Base-by-base conservation (phyloP, 2,888 invertebrate genomes). In the Drosophila sordidapex region DNA sequence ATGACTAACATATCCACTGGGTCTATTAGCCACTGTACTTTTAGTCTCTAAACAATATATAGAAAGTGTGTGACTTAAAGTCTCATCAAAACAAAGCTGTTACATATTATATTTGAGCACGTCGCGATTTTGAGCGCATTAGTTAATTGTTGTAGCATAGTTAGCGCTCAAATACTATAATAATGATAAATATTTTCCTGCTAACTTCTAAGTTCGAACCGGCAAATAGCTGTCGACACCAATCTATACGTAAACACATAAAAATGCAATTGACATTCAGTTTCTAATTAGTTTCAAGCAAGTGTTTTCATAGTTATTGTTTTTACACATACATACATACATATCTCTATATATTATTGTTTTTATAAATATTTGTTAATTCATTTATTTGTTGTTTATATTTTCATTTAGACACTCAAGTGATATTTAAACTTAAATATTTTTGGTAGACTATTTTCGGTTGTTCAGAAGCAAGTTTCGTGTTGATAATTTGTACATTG, bases 1-100 rank as follows among this genome's bases (percentile, higher is more conserved):
- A 80, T 76, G 66, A 68, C 69, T 74, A 71, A 84, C 84, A 87
- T 85, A 85, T 85, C 90, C 85, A 79, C 59, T 70, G 74, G 70
- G 74, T 87, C 82, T 89, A 89, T 84, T 89, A 85, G 87, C 71
- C 78, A 82, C 63, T 59, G 25, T 64, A 67, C 59, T 54, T 31
- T 67, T 78, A 80, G 61, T 54, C 33, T 67, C 59, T 48, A 51
- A 51, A 49, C 36, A 46, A 49, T 49, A 53, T 62, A 33, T 70
- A 61, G 48, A 59, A 72, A 70, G 53, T 78, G 53, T 78, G 75
- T 64, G 87, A 89, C 83, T 89, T 53, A 40, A 81, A 84, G 87
- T 89, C 89, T 76, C 74, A 78, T 81, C 73, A 78, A 78, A 81
- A 65, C 40, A 67, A 81, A 63, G 70, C 74, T 78, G 82, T 82